These are phyloP conservation scores for Aspidoscelis tigris DNA, from an alignment of 2,113 vertebrate genomes.

Conservation along the genomic window DNA sequence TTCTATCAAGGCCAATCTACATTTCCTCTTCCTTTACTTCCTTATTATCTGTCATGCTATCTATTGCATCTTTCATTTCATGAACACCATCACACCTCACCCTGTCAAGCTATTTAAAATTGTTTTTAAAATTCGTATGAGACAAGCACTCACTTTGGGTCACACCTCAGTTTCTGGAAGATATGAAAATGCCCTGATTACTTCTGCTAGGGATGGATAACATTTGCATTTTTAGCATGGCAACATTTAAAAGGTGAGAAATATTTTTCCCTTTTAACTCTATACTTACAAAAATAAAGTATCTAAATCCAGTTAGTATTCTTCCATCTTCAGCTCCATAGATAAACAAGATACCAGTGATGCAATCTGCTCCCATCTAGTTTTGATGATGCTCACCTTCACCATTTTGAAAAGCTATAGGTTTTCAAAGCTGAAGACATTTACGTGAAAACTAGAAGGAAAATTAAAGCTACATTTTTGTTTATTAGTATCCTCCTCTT, in stretches of 20 bases:
- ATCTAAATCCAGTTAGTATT: not conserved
- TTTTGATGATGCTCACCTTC: too few relatives aligned
- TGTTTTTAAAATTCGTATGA: not conserved
- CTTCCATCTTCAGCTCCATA: not conserved
- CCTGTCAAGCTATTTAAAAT: not conserved
- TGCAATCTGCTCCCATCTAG: not conserved
- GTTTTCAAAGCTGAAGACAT: too few relatives aligned
- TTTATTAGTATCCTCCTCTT: too few relatives aligned
- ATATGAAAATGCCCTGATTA: not conserved
- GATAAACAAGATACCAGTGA: not conserved
- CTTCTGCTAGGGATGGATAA: not conserved
- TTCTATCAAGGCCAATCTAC: not conserved
- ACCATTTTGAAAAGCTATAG: too few relatives aligned
- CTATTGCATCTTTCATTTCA: not conserved
- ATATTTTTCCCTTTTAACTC: slow-evolving; percentile 6
- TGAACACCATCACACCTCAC: not conserved
- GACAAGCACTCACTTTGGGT: not conserved
- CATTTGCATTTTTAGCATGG: not conserved
- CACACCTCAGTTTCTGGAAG: not conserved
- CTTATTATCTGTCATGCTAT: not conserved
- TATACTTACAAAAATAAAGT: not conserved
- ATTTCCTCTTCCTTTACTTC: not conserved
- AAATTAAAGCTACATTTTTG: too few relatives aligned
- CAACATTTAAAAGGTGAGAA: slow-evolving; percentile 7
- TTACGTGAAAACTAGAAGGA: too few relatives aligned